A percentile compares a stretch with the other conserved stretches of the same genome.
These are phyloP conservation scores for Folsomia manolachei DNA, from an alignment of 2,888 invertebrate species.

Conservation along the genomic window DNA sequence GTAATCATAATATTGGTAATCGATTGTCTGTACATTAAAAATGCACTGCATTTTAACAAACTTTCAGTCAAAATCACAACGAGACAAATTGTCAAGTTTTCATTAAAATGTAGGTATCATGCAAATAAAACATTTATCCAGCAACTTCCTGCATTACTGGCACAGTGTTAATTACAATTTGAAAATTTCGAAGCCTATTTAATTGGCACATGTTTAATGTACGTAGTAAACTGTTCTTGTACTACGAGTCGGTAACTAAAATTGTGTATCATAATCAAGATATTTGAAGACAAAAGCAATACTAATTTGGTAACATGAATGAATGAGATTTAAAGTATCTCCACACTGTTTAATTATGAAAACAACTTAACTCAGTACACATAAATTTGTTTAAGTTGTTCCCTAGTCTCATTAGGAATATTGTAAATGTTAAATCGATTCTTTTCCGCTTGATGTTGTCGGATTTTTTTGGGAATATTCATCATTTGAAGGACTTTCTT, in stretches of 20 bases:
- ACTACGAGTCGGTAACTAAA: not conserved
- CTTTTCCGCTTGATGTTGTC: slow-evolving; percentile 41
- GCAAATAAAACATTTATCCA: too few species aligned
- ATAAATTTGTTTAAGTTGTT: slow-evolving; percentile 49
- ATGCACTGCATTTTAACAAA: not conserved
- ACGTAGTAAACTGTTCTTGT: not conserved
- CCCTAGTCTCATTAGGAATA: slow-evolving; percentile 46
- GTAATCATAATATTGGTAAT: too few species aligned
- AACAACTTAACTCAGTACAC: slow-evolving; percentile 49
- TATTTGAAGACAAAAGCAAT: not conserved
- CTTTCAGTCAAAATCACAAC: too few species aligned
- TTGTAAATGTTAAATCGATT: slow-evolving; percentile 48
- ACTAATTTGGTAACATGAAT: too few species aligned
- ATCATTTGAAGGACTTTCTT: slow-evolving; percentile 37
- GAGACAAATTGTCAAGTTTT: not conserved
- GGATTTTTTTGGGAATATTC: slow-evolving; percentile 46
- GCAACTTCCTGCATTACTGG: not conserved
- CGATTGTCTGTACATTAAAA: too few species aligned
- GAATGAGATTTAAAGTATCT: too few species aligned
- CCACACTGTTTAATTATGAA: too few species aligned
- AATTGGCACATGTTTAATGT: not conserved
- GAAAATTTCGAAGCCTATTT: not conserved
- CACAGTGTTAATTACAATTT: not conserved
- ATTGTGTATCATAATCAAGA: not conserved
- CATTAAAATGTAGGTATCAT: not conserved